These are phyloP conservation scores for Tenthredo amoena DNA, from an alignment of 2,888 invertebrate species.

Conservation along the genomic window DNA sequence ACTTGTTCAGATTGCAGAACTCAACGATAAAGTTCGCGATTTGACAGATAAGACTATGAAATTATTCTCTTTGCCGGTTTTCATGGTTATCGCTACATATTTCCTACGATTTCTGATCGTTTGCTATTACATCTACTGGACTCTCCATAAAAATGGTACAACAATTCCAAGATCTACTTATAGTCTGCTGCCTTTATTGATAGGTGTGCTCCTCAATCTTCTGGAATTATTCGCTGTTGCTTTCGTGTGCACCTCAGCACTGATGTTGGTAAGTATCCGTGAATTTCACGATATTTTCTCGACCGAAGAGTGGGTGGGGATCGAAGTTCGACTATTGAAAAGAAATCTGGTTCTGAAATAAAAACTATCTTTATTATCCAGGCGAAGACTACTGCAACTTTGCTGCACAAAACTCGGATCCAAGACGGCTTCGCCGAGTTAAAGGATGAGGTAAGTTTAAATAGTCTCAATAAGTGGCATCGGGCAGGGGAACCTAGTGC, in stretches of 20 bases:
- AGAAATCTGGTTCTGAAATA: neutral
- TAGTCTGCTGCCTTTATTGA: neutral
- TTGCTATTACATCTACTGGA: neutral
- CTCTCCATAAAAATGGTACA: neutral
- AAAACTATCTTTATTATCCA: neutral
- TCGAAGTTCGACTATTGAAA: neutral
- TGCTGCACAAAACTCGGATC: neutral
- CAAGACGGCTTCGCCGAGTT: neutral
- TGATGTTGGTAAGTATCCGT: neutral
- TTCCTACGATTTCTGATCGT: neutral
- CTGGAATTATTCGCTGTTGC: constrained; percentile 10
- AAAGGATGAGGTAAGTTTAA: constrained; percentile 5
- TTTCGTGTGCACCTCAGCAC: neutral
- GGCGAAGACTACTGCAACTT: neutral
- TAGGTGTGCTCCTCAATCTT: neutral
- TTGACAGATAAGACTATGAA: neutral
- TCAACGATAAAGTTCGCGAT: constrained; percentile 11
- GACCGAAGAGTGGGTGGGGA: neutral
- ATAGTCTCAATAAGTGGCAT: neutral
- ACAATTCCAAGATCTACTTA: neutral
- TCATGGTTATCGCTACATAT: neutral
- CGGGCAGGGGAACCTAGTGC: neutral
- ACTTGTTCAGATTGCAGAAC: neutral
- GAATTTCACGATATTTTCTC: neutral
- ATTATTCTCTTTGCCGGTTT: neutral